Evolutionary conservation across 1,140 invertebrate species (phyloP).

Genomic region (Dendroctonus valens): DNA sequence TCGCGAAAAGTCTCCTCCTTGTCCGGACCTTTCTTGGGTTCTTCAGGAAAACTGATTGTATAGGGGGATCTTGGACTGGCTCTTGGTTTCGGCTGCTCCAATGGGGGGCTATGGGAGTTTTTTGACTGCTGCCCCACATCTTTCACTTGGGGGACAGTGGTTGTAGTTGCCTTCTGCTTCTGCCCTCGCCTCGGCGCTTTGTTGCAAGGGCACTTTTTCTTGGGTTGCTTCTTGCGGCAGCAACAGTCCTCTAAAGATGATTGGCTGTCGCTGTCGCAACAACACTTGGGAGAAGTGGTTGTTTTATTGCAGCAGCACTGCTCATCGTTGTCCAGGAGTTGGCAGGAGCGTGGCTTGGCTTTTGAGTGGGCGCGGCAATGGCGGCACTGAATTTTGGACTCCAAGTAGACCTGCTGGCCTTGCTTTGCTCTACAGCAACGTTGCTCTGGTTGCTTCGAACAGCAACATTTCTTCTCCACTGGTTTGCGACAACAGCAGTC

Average conservation of each 20-base stretch:
- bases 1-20: neutral
- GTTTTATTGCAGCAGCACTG: neutral
- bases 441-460: neutral
- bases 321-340: neutral
- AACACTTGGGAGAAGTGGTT: neutral
- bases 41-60: neutral
- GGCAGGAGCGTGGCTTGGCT: neutral
- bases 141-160: neutral
- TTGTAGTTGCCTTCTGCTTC: neutral
- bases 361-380: neutral
- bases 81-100: constrained; percentile 6
- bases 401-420: neutral
- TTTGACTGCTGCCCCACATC: constrained; percentile 12
- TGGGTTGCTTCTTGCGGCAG: neutral
- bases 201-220: constrained; percentile 6
- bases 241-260: neutral
- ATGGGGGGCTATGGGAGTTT: constrained; percentile 18
- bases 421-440: constrained; percentile 3
- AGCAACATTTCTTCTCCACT: constrained; percentile 4
- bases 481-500: constrained; percentile 14
- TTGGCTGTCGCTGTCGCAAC: neutral
- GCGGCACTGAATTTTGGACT: constrained; percentile 7
- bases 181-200: neutral
- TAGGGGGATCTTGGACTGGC: neutral
- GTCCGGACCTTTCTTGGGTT: constrained; percentile 20